phyloP scores from a whole-genome alignment of 2,113 vertebrate species.

The Phyllostomus discolor region DNA sequence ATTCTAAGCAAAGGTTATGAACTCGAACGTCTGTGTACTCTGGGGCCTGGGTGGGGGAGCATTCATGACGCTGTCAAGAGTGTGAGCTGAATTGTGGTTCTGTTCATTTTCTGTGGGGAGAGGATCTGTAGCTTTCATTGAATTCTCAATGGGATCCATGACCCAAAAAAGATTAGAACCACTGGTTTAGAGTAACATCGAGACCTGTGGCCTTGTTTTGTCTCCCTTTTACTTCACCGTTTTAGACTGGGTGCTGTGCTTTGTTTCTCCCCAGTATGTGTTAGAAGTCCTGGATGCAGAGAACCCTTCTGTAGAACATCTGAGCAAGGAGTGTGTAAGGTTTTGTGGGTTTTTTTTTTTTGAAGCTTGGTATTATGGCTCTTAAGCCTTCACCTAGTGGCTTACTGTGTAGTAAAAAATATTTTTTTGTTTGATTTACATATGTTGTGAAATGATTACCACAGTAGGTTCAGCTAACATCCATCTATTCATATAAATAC shows the following conservation, averaged over 20 bases:
- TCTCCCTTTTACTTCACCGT: neutral
- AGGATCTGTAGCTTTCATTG: slow-evolving; percentile 34
- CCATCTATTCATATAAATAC: neutral
- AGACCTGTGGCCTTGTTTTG: slow-evolving; percentile 28
- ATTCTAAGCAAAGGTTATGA: neutral
- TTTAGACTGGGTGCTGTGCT: neutral
- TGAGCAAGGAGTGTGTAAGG: neutral
- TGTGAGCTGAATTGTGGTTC: neutral
- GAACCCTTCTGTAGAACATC: neutral
- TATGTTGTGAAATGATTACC: neutral
- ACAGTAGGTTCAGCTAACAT: neutral
- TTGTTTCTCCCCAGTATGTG: neutral
- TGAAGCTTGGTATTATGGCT: neutral
- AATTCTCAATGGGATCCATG: slow-evolving; percentile 60
- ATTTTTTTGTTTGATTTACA: neutral
- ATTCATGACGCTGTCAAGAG: neutral
- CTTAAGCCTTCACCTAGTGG: neutral
- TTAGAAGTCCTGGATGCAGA: neutral
- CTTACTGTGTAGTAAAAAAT: neutral
- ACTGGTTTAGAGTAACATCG: slow-evolving; percentile 4
- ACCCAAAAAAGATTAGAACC: slow-evolving; percentile 47
- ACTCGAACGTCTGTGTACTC: neutral
- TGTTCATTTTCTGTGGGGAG: slow-evolving; percentile 36
- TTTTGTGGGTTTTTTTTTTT: neutral
- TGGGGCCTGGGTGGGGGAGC: neutral